Evolutionary conservation across 2,113 vertebrate genomes (phyloP).

Genomic region (Xiphophorus couchianus): DNA sequence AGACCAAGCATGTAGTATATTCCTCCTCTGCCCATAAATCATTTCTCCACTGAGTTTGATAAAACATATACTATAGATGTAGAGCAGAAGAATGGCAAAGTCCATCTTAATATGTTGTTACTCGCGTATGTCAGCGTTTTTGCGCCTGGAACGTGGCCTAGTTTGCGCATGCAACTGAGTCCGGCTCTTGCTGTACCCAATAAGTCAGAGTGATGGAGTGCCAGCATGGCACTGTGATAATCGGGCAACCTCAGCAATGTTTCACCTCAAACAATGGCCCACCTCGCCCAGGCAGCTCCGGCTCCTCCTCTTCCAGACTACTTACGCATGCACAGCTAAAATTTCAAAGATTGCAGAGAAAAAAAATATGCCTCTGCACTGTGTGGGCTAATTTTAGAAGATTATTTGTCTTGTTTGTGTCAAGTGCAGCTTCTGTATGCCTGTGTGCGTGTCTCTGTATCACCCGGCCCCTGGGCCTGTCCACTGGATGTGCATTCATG

Average conservation of each 20-base stretch:
- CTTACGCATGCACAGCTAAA: slow-evolving; percentile 3
- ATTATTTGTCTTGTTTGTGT: slow-evolving; percentile 43
- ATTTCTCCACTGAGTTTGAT: neutral
- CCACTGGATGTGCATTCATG: slow-evolving; percentile 34
- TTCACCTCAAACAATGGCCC: slow-evolving; percentile 16
- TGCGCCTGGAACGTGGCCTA: slow-evolving; percentile 12
- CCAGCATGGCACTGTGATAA: slow-evolving; percentile 37
- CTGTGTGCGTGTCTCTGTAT: slow-evolving; percentile 21
- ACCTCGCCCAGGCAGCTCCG: neutral
- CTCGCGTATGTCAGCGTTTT: slow-evolving; percentile 34
- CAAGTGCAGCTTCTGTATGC: slow-evolving; percentile 16
- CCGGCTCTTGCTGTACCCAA: slow-evolving; percentile 44
- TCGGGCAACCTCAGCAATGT: slow-evolving; percentile 46
- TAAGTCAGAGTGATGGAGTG: slow-evolving; percentile 63
- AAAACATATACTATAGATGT: neutral
- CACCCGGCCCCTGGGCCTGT: slow-evolving; percentile 38
- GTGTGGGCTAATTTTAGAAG: slow-evolving; percentile 27
- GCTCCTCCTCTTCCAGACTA: slow-evolving; percentile 13
- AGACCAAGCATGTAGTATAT: neutral
- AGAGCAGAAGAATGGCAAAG: neutral
- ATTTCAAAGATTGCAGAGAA: slow-evolving; percentile 5
- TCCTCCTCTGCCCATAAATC: neutral
- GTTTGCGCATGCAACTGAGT: slow-evolving; percentile 1
- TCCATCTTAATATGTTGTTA: slow-evolving; percentile 6
- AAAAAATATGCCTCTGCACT: slow-evolving; percentile 12